A percentile compares a stretch with the other conserved stretches of the same genome.
phyloP scores from a whole-genome alignment of 1,140 invertebrate genomes.

The Chelonus insularis region DNA sequence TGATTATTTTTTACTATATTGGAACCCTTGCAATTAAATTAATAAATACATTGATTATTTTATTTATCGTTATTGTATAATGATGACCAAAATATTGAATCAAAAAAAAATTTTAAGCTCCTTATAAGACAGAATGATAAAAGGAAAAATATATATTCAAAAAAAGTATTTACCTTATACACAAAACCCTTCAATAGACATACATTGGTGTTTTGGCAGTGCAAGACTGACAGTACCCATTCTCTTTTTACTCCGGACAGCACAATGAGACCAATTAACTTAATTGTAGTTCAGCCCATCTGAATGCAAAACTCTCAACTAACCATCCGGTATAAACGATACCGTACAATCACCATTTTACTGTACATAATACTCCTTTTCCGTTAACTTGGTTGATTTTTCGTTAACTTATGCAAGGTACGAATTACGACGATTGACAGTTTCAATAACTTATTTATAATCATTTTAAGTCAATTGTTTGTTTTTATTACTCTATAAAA shows the following conservation, averaged over 20 bases:
- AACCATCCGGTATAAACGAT: conserved; percentile 46
- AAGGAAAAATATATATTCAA: background rate
- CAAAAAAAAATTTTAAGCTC: too few species aligned
- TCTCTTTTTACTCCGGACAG: conserved; percentile 51
- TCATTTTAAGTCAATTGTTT: too few species aligned
- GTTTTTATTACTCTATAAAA: too few species aligned
- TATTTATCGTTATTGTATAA: too few species aligned
- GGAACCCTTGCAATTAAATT: too few species aligned
- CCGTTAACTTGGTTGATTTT: conserved; percentile 42
- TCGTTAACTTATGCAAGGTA: conserved; percentile 19
- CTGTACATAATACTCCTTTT: conserved; percentile 39
- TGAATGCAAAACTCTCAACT: conserved; percentile 48
- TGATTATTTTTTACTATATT: too few species aligned
- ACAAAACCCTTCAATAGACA: too few species aligned
- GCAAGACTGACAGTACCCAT: conserved; percentile 35
- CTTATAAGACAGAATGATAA: background rate
- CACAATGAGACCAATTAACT: conserved; percentile 56
- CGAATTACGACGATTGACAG: conserved; percentile 9
- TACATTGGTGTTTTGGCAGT: conserved; percentile 32
- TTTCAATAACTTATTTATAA: background rate
- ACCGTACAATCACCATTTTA: conserved; percentile 48
- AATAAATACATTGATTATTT: too few species aligned
- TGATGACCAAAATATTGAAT: too few species aligned
- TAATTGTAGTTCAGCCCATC: conserved; percentile 49
- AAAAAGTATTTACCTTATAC: background rate